These are phyloP conservation scores for Empidonax traillii DNA, from an alignment of 2,113 vertebrate species.

Conservation along the genomic window DNA sequence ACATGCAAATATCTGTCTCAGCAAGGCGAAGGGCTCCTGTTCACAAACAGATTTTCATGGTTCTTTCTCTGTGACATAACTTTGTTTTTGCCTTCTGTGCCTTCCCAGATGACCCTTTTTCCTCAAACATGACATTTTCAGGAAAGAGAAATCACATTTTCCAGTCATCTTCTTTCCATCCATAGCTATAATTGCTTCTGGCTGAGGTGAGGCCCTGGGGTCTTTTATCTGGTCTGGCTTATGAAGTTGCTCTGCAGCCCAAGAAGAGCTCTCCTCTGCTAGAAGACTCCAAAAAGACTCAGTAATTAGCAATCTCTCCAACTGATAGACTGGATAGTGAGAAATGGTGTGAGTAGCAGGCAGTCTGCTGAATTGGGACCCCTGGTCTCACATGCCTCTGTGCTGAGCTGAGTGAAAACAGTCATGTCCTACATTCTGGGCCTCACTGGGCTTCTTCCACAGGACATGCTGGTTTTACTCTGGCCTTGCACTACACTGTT, in stretches of 20 bases:
- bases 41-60: neutral
- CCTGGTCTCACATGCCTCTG: neutral
- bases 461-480: neutral
- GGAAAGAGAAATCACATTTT: neutral
- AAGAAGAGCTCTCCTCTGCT: neutral
- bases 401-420: neutral
- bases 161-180: neutral
- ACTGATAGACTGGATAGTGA: neutral
- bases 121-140: neutral
- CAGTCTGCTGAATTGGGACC: neutral
- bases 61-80: neutral
- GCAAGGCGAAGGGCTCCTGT: neutral
- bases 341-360: neutral
- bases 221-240: neutral
- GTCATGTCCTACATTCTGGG: too few relatives aligned
- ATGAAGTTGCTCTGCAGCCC: fast-evolving
- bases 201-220: neutral
- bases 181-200: neutral
- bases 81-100: neutral
- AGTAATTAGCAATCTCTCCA: neutral
- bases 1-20: neutral
- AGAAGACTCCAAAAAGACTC: neutral
- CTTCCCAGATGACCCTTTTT: neutral
- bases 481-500: neutral
- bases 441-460: fast-evolving